Evolutionary conservation across 1,140 invertebrate species (phyloP).

Genomic region (Ceratina australensis): DNA sequence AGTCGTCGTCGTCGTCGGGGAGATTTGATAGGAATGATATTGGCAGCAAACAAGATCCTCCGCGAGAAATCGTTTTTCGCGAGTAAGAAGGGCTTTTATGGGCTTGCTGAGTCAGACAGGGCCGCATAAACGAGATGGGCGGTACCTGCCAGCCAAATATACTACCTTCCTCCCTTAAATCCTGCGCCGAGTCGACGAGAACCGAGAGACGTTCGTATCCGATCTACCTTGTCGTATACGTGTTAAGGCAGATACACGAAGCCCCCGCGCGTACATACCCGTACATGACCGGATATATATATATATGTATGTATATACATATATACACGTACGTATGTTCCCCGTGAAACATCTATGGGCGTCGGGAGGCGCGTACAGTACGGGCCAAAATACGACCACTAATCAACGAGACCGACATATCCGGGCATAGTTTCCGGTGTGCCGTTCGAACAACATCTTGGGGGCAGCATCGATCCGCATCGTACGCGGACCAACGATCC

Average conservation of each 20-base stretch:
- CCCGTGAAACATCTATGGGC: neutral
- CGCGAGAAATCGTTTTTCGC: conserved; percentile 71
- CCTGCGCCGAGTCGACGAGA: conserved; percentile 48
- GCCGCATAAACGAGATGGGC: conserved; percentile 76
- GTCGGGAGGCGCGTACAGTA: conserved; percentile 27
- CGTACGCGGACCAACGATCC: conserved; percentile 47
- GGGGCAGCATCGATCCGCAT: conserved; percentile 50
- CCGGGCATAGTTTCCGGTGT: conserved; percentile 54
- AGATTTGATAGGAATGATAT: conserved; percentile 60
- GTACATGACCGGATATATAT: neutral
- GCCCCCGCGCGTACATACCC: neutral
- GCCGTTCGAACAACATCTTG: conserved; percentile 55
- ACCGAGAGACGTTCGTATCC: conserved; percentile 27
- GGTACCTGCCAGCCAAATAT: conserved; percentile 74
- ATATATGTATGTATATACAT: neutral
- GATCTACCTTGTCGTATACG: conserved; percentile 11
- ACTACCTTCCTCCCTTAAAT: conserved; percentile 75
- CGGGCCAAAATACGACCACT: conserved; percentile 72
- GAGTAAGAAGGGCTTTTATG: conserved; percentile 68
- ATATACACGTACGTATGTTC: neutral
- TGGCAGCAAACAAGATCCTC: conserved; percentile 65
- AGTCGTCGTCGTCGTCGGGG: conserved; percentile 24
- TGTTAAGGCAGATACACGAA: conserved; percentile 40
- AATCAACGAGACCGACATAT: conserved; percentile 65
- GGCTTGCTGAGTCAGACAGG: conserved; percentile 71